Evolutionary conservation across 2,113 vertebrate genomes (phyloP).

Genomic region (Sterna hirundo): DNA sequence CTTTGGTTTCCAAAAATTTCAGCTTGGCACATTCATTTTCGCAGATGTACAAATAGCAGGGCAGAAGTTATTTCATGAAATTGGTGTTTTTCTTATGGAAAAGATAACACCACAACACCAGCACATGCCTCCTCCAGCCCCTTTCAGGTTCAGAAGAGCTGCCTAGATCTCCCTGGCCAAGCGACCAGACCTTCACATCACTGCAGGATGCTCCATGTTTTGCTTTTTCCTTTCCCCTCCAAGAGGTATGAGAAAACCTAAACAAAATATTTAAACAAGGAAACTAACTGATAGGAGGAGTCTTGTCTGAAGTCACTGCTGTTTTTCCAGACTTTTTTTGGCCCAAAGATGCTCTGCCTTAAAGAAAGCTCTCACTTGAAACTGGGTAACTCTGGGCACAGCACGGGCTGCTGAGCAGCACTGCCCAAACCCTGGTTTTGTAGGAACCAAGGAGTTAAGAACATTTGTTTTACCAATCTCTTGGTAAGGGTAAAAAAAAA

Average conservation of each 20-base stretch:
- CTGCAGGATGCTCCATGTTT: neutral
- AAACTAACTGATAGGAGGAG: neutral
- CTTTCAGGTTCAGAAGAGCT: neutral
- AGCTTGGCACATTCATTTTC: neutral
- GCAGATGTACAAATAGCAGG: neutral
- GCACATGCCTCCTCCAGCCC: neutral
- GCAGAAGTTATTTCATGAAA: neutral
- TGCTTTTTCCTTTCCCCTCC: neutral
- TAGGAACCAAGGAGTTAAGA: neutral
- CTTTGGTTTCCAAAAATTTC: neutral
- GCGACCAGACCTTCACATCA: neutral
- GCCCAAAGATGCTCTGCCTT: constrained; percentile 2
- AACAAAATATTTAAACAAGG: neutral
- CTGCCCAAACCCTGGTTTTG: neutral
- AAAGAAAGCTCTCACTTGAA: constrained; percentile 42
- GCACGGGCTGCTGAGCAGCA: neutral
- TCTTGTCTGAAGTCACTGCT: neutral
- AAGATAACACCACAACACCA: neutral
- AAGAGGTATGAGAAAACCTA: neutral
- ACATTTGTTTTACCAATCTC: constrained; percentile 19
- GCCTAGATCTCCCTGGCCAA: neutral
- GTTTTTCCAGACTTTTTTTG: neutral
- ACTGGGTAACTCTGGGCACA: neutral
- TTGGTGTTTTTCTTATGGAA: neutral
- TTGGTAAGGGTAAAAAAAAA: constrained; percentile 14